A percentile compares a stretch with the other conserved stretches of the same genome.
Evolutionary conservation across 2,888 invertebrate species (phyloP).

Genomic region (Smittia aterrima): DNA sequence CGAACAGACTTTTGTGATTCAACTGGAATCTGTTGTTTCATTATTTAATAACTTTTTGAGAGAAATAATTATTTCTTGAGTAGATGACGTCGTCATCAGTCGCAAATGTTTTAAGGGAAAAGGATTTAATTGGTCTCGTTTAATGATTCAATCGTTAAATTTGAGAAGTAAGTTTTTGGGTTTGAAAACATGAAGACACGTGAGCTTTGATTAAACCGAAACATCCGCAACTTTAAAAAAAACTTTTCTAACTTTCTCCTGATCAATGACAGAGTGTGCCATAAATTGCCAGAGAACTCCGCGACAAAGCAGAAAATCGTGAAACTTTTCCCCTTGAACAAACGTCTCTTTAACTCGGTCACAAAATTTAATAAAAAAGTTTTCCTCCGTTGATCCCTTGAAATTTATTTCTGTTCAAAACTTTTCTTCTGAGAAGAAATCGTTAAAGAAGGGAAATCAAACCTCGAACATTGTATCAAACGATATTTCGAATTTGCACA

Average conservation of each 20-base stretch:
- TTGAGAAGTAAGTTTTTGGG: no score
- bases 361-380: constrained; percentile 25
- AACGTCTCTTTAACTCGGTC: constrained; percentile 17
- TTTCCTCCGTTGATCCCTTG: constrained; percentile 11
- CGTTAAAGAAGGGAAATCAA: neutral
- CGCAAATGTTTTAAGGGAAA: neutral
- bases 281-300: neutral
- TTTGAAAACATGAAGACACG: no score
- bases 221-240: no score
- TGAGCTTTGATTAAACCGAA: neutral
- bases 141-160: neutral
- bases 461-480: neutral
- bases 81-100: neutral
- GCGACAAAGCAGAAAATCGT: neutral
- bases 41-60: neutral
- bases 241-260: neutral
- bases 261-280: neutral
- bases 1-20: neutral
- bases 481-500: neutral
- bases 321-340: neutral
- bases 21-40: neutral
- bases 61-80: neutral
- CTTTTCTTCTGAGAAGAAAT: neutral
- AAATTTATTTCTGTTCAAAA: constrained; percentile 11
- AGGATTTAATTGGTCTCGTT: neutral